Base-by-base conservation (phyloP, 2,888 invertebrate genomes). In the Zeuzera pyrina region DNA sequence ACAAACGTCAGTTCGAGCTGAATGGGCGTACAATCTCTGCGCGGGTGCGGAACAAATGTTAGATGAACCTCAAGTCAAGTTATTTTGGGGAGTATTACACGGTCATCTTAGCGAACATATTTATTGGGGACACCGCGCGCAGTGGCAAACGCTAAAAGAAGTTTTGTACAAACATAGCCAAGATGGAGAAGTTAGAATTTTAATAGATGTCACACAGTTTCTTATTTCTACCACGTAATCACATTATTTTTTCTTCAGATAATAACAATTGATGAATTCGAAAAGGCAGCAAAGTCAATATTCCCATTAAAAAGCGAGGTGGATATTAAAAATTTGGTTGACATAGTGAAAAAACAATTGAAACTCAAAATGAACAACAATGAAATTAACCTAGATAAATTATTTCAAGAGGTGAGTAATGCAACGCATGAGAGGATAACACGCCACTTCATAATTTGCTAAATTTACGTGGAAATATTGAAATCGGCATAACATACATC, bases 1-100 rank as follows among this genome's bases (percentile, higher is more conserved):
- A 28, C 83, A 84, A 41, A 52, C 72, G 1, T 63, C 66, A 2
- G 69, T 83, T 13, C 76, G 85, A n/a, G 81, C 79, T 0, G 84
- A 84, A 39, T 84, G 84, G 84, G 78, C 84, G 4, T 85, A 85
- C 61, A 84, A 83, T 49, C 49, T 84, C 41, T 83, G 81, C 52
- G 77, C 77, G 1, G 73, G 79, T 27, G 79, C 71, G 0, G 81
- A 81, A 38, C 79, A 77, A 48, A 69, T 71, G 73, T 55, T 79
- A 31, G 84, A 84, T 45, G 84, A 84, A 52, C 72, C 76, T 4
- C 72, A 71, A 22, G 76, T 83, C 33, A 67, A 67, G 45, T 42
- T 84, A 47, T 83, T 83, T 59, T 81, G 83, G 77, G 79, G 77
- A 1, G 74, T 59, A 33, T 54, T 84, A 30, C 76, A 71, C 45